Evolutionary conservation across 2,113 vertebrate species (phyloP).

Genomic region (Perca schrenkii): DNA sequence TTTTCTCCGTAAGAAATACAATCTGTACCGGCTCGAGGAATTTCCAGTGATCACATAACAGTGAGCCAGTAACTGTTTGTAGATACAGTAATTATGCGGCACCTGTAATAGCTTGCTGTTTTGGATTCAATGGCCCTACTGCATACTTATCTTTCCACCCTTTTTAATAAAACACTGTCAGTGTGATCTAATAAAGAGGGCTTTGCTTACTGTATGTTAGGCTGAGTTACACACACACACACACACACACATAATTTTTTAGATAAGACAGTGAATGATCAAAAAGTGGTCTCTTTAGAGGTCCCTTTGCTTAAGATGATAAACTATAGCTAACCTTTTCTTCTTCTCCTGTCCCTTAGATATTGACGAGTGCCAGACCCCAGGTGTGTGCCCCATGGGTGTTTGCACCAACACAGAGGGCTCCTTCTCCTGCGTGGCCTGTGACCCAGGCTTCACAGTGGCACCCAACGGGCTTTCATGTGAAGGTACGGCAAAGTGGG

Average conservation of each 20-base stretch:
- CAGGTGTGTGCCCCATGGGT: conserved; percentile 80
- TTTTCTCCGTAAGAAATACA: conserved; percentile 70
- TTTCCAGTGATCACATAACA: conserved; percentile 72
- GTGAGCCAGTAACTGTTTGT: conserved; percentile 75
- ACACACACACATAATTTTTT: conserved; percentile 12
- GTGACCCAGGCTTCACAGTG: conserved; percentile 80
- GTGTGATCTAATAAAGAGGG: conserved; percentile 73
- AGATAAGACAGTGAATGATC: conserved; percentile 43
- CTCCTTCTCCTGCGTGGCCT: conserved; percentile 87
- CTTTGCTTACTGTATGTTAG: conserved; percentile 60
- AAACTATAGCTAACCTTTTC: conserved; percentile 40
- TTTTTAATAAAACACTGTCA: conserved; percentile 85
- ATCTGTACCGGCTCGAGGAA: conserved; percentile 67
- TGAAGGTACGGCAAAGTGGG: conserved; percentile 82
- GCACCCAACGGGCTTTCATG: conserved; percentile 78
- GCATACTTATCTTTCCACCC: conserved; percentile 81
- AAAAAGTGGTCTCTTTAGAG: conserved; percentile 34
- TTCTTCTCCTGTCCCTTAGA: conserved; percentile 61
- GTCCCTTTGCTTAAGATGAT: conserved; percentile 18
- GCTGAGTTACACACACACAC: conserved; percentile 27
- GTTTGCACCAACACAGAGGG: conserved; percentile 87
- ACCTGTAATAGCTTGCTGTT: conserved; percentile 82
- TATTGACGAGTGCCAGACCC: conserved; percentile 76
- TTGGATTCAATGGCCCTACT: conserved; percentile 68
- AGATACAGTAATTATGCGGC: conserved; percentile 77